Conservation (phyloP, 2,888 invertebrate species). For the Amorpha juglandis region DNA sequence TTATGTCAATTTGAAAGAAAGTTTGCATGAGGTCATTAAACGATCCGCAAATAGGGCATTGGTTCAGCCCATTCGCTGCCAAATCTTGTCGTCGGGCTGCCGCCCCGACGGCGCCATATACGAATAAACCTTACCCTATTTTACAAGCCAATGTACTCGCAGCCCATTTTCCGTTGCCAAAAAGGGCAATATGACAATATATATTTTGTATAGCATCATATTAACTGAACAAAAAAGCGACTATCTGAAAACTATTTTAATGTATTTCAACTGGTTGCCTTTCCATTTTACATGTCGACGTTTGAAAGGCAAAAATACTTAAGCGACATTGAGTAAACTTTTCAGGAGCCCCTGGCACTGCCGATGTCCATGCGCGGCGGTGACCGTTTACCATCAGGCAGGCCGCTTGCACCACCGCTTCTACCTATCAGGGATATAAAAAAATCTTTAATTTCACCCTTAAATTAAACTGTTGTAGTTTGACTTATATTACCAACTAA, state of each 20-base stretch:
- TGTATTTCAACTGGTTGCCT: not conserved
- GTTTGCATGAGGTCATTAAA: conserved; percentile 50
- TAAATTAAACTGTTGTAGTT: not conserved
- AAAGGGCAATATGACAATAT: not conserved
- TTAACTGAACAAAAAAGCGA: too few species aligned
- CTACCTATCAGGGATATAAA: too few species aligned
- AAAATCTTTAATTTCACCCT: not conserved
- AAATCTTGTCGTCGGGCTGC: conserved; percentile 48
- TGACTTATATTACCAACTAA: not conserved
- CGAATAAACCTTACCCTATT: conserved; percentile 51
- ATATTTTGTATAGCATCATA: not conserved
- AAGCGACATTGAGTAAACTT: too few species aligned
- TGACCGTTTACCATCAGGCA: too few species aligned
- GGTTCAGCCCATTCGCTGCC: conserved; percentile 52
- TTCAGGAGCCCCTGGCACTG: too few species aligned
- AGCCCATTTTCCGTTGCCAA: conserved; percentile 48
- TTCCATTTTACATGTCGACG: too few species aligned
- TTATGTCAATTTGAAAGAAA: conserved; percentile 26
- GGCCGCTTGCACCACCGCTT: too few species aligned
- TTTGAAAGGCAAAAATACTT: too few species aligned
- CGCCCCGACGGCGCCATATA: conserved; percentile 46
- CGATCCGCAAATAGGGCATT: conserved; percentile 53
- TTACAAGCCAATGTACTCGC: conserved; percentile 48
- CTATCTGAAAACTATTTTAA: too few species aligned
- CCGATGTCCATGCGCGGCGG: too few species aligned